Base-by-base conservation (phyloP, 1,140 invertebrate species). In the Penaeus vannamei region DNA sequence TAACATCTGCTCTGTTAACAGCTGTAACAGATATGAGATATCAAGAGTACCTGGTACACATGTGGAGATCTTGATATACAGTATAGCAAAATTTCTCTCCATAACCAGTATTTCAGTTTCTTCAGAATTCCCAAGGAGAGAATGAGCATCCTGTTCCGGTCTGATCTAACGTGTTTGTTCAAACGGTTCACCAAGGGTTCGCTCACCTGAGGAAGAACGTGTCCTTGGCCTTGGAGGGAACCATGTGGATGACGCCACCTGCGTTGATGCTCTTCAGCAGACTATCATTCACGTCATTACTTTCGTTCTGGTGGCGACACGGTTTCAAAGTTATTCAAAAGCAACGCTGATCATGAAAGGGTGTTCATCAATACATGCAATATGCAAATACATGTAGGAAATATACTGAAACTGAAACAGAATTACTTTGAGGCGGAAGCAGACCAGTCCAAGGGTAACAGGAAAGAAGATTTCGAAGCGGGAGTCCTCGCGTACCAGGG, bases 161-260 rank as follows among this genome's bases (percentile, higher is more conserved):
- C 8, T 42, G 36, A 7, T 42, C 8, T 42, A 42, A 42, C 36
- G 36, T 42, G 36, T 42, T 4, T 36, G 5, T 42, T 42, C 4
- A 42, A 42, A 42, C 53, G 14, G 53, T 1, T 14, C 2, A 53
- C 53, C 12, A 53, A 53, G 53, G 1, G 53, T 53, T 53, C 17
- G 83, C 90, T 76, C 86, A 91, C 86, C 91, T 89, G 66, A 91
- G 86, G n/a, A 91, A 89, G 69, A 83, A 91, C 23, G 61, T 77
- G 72, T 64, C 84, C 36, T 69, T 85, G 76, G 98, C 96, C 92
- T 97, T 98, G 0, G 98, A 97, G 0, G 98, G 98, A 0, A 99
- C 98, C 87, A 99, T 94, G 93, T 99, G 98, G 90, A 99, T 99
- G 91, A 97, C 96, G 29, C 97, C 97, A 62, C 97, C 96, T 0